Evolutionary conservation across 2,888 invertebrate genomes (phyloP).

Genomic region (Acronicta alni): DNA sequence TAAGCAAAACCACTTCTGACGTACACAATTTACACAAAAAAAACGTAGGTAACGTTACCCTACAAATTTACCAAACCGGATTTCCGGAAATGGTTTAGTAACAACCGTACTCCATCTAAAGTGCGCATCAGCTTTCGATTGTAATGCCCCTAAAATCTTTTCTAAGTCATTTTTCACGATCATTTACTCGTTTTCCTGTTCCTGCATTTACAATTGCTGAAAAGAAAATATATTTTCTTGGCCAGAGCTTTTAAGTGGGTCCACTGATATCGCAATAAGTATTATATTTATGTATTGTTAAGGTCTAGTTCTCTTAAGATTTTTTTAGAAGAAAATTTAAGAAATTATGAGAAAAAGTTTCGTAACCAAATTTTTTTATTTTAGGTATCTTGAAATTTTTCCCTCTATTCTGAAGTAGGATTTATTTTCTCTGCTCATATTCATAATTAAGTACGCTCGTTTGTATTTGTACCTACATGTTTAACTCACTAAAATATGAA

Average conservation of each 20-base stretch:
- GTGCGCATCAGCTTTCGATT: background rate
- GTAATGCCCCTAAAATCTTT: background rate
- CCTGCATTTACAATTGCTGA: background rate
- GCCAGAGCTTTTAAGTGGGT: background rate
- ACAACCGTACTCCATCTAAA: background rate
- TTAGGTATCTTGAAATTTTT: too few relatives aligned
- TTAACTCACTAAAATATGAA: background rate
- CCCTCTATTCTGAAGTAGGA: too few relatives aligned
- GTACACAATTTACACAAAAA: too few relatives aligned
- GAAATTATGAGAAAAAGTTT: too few relatives aligned
- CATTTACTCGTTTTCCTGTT: constrained; percentile 5
- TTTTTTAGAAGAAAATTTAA: too few relatives aligned
- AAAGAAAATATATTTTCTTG: background rate
- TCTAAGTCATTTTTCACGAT: constrained; percentile 2
- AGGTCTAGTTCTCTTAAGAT: too few relatives aligned
- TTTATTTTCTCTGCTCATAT: too few relatives aligned
- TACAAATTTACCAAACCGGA: background rate
- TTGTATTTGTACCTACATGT: too few relatives aligned
- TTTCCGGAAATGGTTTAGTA: background rate
- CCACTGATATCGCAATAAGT: background rate
- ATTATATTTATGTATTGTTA: background rate
- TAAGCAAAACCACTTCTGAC: too few relatives aligned
- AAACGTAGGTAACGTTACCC: too few relatives aligned
- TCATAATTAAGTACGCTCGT: too few relatives aligned
- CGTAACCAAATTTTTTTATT: too few relatives aligned